Evolutionary conservation across 2,888 invertebrate species (phyloP), one percentile per base, ranked within the genome.

Genomic region (Alviniconcha strummeri): DNA sequence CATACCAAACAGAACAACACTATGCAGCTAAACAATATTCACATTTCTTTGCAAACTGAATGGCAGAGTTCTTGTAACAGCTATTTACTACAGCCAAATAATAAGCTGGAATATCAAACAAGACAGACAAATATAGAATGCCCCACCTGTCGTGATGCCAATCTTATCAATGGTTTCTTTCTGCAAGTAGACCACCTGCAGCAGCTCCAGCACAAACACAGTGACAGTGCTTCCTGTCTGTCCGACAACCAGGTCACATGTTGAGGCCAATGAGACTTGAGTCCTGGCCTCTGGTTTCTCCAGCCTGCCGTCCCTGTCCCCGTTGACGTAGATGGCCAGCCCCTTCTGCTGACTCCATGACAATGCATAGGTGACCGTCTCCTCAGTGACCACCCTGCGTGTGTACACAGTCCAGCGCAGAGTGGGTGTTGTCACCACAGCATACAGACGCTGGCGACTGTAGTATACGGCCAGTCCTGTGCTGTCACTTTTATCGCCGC

Each of bases 381-480:
- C 72, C 8, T 74, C 60, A 8, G 85, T 84, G 57, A 83, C 77
- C 19, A 85, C 71, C 36, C 80, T 80, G 64, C 71, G 55, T 7
- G 84, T 85, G 74, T 85, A 87, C 8, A 86, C 86, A 4, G 84
- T 86, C 89, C 89, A 89, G 77, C 85, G 83, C 15, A 80, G 78
- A 9, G 82, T 83, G 11, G 55, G 74, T 1, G 89, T 88, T 72
- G 87, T 84, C n/a, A 89, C 72, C 0, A 85, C 86, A 17, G 88
- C 80, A 55, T 85, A 89, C 76, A 89, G 80, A 52, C 85, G 82
- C 36, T 86, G 82, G 57, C 83, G 69, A 54, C 80, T 83, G 83
- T 87, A 87, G 80, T 85, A 89, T 67, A 89, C 80, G 17, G 88
- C 71, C 36, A 89, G 71, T 8, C 89, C 89, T 75, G 86, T 81